Percentiles rank a stretch among this genome's conserved stretches.
Evolutionary conservation across 2,797 vertebrate genomes (phyloP).

Genomic region (Poecilia gillii): DNA sequence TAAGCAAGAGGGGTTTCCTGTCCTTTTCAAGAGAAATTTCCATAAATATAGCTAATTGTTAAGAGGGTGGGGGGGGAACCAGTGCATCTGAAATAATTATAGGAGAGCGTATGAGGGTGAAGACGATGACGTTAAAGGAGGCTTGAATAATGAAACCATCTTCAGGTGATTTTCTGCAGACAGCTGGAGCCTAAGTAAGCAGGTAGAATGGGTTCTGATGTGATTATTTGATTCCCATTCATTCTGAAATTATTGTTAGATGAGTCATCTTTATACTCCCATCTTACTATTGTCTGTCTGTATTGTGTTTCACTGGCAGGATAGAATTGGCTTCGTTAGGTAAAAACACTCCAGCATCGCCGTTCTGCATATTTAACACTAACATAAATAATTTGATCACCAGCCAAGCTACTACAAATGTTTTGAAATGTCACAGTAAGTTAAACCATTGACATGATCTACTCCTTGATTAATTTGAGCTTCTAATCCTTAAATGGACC

Average conservation of each 20-base stretch:
- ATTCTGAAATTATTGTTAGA: constrained; percentile 5
- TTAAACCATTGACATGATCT: neutral
- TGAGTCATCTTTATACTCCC: neutral
- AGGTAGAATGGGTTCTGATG: constrained; percentile 25
- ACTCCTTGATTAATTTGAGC: neutral
- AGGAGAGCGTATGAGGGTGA: constrained; percentile 23
- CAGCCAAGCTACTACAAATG: neutral
- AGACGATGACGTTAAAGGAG: constrained; percentile 29
- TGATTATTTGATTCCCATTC: constrained; percentile 9
- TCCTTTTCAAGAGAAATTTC: constrained; percentile 68
- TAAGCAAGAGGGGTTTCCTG: constrained; percentile 68
- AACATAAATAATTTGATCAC: neutral
- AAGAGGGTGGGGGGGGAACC: constrained; percentile 52
- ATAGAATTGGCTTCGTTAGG: neutral
- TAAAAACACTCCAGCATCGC: neutral
- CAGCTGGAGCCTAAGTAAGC: constrained; percentile 21
- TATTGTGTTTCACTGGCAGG: neutral
- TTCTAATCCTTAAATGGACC: neutral
- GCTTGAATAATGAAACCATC: constrained; percentile 42
- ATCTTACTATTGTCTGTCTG: neutral
- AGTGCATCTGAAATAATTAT: constrained; percentile 67
- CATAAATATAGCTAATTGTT: constrained; percentile 79
- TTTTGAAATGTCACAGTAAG: neutral
- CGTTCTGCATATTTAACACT: neutral
- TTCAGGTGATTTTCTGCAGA: constrained; percentile 41